Conservation (phyloP, 2,888 invertebrate genomes). For the Melangyna quadrimaculata region DNA sequence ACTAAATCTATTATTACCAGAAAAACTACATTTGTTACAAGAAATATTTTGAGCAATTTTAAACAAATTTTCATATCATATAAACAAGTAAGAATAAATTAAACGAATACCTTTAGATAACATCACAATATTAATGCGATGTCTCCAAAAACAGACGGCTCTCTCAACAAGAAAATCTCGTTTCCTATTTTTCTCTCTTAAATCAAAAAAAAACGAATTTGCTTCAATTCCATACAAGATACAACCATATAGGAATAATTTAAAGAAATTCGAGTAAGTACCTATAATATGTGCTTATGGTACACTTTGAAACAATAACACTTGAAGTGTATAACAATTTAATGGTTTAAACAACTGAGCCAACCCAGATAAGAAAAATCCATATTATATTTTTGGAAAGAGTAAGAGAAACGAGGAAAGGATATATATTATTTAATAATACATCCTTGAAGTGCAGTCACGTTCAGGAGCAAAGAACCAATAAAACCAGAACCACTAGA, state of each 20-base stretch:
- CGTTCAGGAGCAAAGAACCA: slow-evolving; percentile 50
- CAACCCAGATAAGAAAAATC: slow-evolving; percentile 68
- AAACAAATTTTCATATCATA: no score
- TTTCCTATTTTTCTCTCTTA: no score
- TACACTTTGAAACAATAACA: slow-evolving; percentile 49
- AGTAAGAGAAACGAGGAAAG: slow-evolving; percentile 8
- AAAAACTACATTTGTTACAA: no score
- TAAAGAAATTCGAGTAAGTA: neutral
- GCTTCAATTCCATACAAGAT: neutral
- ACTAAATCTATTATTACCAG: no score
- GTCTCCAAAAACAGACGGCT: no score
- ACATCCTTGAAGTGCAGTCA: slow-evolving; percentile 67
- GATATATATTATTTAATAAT: slow-evolving; percentile 67
- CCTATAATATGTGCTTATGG: neutral
- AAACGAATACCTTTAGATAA: no score
- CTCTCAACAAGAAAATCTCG: no score
- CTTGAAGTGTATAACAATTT: slow-evolving; percentile 67
- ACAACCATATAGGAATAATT: no score
- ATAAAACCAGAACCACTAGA: neutral
- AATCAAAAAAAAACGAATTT: no score
- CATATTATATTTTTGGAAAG: slow-evolving; percentile 50
- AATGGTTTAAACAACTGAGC: slow-evolving; percentile 69
- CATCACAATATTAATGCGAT: no score
- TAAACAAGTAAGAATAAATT: no score
- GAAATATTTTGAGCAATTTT: no score